Base-by-base conservation (phyloP, 2,797 vertebrate genomes). In the Cirrhinus molitorella region DNA sequence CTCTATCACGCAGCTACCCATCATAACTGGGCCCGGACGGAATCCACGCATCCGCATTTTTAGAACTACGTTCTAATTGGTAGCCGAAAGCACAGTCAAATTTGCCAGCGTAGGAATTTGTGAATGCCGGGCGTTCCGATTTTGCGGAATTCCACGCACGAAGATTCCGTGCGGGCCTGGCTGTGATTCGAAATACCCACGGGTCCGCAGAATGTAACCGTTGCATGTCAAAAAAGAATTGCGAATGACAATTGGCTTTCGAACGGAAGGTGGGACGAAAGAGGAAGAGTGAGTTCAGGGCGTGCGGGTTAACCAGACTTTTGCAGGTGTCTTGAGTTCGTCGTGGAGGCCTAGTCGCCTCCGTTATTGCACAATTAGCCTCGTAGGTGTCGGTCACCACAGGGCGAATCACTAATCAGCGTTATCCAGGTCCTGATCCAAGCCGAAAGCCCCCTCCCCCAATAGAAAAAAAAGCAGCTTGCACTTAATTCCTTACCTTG, bases 401-500 rank as follows among this genome's bases (percentile, higher is more conserved):
- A 85, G 89, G 90, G 88, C 89, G 85, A 92, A 86, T 89, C 80
- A 87, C 71, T 84, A 72, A 80, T 66, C 70, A 55, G 82, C 88
- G 79, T 88, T 85, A 88, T 89, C 83, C 88, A 86, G 71, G 85
- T 88, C 90, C 89, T 85, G 81, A 83, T 77, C 67, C 59, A 37
- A 75, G 78, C 66, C 83, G 57, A 83, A 70, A 53, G 85, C 82
- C 88, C 87, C 85, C 81, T 83, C 79, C 65, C 75, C 6, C 13
- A 63, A 59, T 83, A 85, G n/a, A n/a, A n/a, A 86, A 85, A 88
- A 90, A 93, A 94, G 92, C 94, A 94, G 93, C 93, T 95, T 95
- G 94, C 94, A 95, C 94, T 94, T 94, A 93, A 93, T 88, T 91
- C 88, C 89, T 91, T 91, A 91, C 91, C 90, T 91, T 91, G 93